Percentiles rank a stretch among this genome's conserved stretches.
Conservation (phyloP, 2,888 invertebrate species). For the Phyllotreta striolata region DNA sequence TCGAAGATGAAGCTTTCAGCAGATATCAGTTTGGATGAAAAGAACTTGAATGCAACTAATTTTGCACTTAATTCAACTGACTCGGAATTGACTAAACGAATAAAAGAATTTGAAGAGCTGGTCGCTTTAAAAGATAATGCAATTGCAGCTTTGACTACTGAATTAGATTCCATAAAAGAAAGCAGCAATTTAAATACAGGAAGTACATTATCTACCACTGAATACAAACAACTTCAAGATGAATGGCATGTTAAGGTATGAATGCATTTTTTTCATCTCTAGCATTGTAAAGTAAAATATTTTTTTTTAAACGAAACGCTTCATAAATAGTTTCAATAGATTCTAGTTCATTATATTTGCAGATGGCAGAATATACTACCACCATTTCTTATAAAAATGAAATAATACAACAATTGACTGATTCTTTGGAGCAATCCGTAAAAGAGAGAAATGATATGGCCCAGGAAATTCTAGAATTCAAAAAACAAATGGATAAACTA, state of each 20-base stretch:
- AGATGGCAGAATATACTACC: constrained; percentile 78
- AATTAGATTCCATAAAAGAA: constrained; percentile 63
- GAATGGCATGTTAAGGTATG: constrained; percentile 74
- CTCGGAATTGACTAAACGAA: constrained; percentile 43
- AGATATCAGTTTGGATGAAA: constrained; percentile 40
- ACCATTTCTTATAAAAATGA: constrained; percentile 74
- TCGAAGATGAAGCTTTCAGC: constrained; percentile 45
- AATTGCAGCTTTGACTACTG: constrained; percentile 61
- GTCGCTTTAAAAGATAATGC: constrained; percentile 62
- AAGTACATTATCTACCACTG: constrained; percentile 70
- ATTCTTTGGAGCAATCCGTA: constrained; percentile 74
- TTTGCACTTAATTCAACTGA: constrained; percentile 33
- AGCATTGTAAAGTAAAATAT: constrained; percentile 2
- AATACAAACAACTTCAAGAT: constrained; percentile 76
- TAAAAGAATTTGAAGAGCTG: constrained; percentile 62
- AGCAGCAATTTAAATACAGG: constrained; percentile 63
- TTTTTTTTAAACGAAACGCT: constrained; percentile 1
- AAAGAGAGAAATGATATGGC: constrained; percentile 69
- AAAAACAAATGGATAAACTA: constrained; percentile 66
- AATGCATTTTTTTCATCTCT: constrained; percentile 5
- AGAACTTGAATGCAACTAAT: constrained; percentile 35
- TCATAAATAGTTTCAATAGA: constrained; percentile 6
- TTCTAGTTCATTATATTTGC: constrained; percentile 51
- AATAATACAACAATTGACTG: constrained; percentile 75
- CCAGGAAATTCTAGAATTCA: constrained; percentile 69